These are phyloP conservation scores for Bellardia pandia DNA, from an alignment of 2,888 invertebrate genomes.

Conservation along the genomic window DNA sequence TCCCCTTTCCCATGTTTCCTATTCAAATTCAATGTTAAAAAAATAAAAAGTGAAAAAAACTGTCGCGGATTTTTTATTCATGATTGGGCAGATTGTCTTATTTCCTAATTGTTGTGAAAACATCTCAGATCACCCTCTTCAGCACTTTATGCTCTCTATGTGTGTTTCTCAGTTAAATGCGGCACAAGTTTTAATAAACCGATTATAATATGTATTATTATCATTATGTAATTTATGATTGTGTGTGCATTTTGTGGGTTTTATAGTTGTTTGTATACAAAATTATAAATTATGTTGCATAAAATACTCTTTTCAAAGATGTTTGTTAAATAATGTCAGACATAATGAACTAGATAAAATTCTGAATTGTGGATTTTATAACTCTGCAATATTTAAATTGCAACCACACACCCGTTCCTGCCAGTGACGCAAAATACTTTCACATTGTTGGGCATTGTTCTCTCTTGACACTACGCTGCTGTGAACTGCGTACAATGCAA, in stretches of 20 bases:
- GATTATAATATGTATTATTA: slow-evolving; percentile 59
- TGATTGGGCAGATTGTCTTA: too few relatives aligned
- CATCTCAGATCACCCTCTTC: background rate
- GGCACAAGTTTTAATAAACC: slow-evolving; percentile 54
- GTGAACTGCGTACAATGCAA: slow-evolving; percentile 14
- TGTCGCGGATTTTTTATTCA: too few relatives aligned
- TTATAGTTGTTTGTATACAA: background rate
- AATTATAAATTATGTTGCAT: slow-evolving; percentile 51
- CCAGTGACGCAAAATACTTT: slow-evolving; percentile 20
- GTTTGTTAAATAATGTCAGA: slow-evolving; percentile 49
- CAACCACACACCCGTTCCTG: background rate
- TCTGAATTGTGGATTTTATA: slow-evolving; percentile 30
- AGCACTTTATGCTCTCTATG: background rate
- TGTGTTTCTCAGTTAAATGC: background rate
- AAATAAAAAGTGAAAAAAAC: too few relatives aligned
- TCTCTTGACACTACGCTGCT: slow-evolving; percentile 25
- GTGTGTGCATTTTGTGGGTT: slow-evolving; percentile 43
- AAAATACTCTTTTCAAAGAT: slow-evolving; percentile 19
- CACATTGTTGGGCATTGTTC: slow-evolving; percentile 34
- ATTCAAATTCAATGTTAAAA: too few relatives aligned
- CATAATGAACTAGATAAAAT: slow-evolving; percentile 46
- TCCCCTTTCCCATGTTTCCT: too few relatives aligned
- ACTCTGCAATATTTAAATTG: slow-evolving; percentile 30
- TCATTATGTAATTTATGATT: slow-evolving; percentile 66
- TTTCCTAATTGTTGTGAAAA: too few relatives aligned